Evolutionary conservation across 2,113 vertebrate genomes (phyloP).

Genomic region (Pleuronectes platessa): DNA sequence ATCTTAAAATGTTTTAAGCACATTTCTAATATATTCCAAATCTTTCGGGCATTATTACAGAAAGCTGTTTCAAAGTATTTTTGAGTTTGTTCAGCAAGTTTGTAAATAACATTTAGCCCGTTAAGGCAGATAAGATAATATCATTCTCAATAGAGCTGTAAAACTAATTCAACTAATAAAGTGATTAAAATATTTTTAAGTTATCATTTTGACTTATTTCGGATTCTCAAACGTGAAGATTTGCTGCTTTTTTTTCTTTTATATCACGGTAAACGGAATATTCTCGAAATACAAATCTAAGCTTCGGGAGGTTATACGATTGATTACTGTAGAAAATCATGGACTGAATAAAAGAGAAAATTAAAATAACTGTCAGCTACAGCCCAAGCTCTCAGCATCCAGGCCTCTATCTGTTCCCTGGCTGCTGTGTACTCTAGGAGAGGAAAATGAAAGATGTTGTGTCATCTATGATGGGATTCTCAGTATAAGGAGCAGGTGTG

Average conservation of each 20-base stretch:
- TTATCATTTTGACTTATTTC: not conserved
- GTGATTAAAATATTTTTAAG: too few relatives aligned
- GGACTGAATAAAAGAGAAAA: not conserved
- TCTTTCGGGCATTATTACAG: too few relatives aligned
- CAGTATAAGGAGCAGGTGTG: constrained; percentile 63
- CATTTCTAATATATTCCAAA: too few relatives aligned
- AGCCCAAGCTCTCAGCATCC: not conserved
- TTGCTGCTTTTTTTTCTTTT: not conserved
- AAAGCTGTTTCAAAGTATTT: not conserved
- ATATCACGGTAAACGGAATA: not conserved
- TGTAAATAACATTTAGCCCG: not conserved
- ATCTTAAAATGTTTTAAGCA: too few relatives aligned
- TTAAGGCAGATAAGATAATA: not conserved
- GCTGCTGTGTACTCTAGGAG: not conserved
- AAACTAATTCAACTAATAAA: not conserved
- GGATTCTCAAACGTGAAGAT: not conserved
- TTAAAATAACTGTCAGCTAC: not conserved
- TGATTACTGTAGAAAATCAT: not conserved
- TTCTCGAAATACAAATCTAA: not conserved
- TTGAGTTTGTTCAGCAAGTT: not conserved
- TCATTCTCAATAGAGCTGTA: not conserved
- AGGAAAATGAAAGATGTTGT: constrained; percentile 28
- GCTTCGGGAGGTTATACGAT: not conserved
- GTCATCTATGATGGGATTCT: constrained; percentile 34
- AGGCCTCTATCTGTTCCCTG: not conserved